phyloP scores from a whole-genome alignment of 2,797 vertebrate genomes.

The Pagetopsis macropterus region DNA sequence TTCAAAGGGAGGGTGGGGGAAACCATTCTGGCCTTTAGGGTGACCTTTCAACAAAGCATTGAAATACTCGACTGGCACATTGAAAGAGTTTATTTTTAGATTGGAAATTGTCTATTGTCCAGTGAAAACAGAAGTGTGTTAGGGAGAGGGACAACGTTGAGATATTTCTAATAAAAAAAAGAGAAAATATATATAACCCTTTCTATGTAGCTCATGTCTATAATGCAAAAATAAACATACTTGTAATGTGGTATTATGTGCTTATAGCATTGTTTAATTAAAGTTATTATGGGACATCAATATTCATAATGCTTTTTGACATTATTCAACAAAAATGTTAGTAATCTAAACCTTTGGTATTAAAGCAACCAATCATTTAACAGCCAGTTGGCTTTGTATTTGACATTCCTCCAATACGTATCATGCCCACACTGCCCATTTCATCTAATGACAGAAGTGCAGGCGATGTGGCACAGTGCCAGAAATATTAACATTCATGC shows the following conservation, averaged over 20 bases:
- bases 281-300: too few relatives aligned
- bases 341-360: neutral
- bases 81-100: slow-evolving; percentile 28
- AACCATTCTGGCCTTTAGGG: slow-evolving; percentile 25
- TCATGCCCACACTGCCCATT: slow-evolving; percentile 8
- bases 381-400: neutral
- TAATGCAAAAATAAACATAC: too few relatives aligned
- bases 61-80: slow-evolving; percentile 18
- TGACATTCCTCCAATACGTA: neutral
- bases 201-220: too few relatives aligned
- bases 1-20: slow-evolving; percentile 53
- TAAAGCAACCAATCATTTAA: neutral
- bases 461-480: slow-evolving; percentile 5
- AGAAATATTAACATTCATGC: slow-evolving; percentile 5
- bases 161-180: neutral
- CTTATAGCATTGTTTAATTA: too few relatives aligned
- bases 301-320: too few relatives aligned
- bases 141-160: neutral
- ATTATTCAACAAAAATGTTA: too few relatives aligned
- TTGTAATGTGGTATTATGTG: too few relatives aligned
- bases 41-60: slow-evolving; percentile 25
- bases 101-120: slow-evolving; percentile 42
- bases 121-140: slow-evolving; percentile 14
- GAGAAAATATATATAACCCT: too few relatives aligned
- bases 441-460: slow-evolving; percentile 18